These are phyloP conservation scores for Phaethon lepturus DNA, from an alignment of 2,113 vertebrate genomes.

Conservation along the genomic window DNA sequence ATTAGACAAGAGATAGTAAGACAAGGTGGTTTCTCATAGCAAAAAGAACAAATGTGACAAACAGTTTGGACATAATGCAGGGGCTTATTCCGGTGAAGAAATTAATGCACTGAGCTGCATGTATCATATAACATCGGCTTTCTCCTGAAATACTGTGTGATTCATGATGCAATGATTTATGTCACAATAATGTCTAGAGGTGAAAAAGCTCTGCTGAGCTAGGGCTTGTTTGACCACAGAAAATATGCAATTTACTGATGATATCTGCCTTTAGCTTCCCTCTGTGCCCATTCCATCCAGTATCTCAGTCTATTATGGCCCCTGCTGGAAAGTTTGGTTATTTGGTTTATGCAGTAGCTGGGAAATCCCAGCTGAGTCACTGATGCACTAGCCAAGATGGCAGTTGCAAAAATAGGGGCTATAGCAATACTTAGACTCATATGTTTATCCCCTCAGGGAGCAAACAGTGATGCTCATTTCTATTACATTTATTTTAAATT, in stretches of 20 bases:
- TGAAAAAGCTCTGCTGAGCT: conserved; percentile 16
- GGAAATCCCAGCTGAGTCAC: conserved; percentile 45
- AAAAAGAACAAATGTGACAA: not conserved
- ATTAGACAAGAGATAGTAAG: not conserved
- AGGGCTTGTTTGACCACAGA: conserved; percentile 8
- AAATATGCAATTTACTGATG: conserved; percentile 30
- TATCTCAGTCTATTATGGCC: not conserved
- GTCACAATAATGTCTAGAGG: not conserved
- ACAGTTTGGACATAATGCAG: not conserved
- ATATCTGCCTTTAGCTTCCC: conserved; percentile 34
- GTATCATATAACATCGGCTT: not conserved
- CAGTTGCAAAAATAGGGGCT: not conserved
- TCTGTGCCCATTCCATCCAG: not conserved
- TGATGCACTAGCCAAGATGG: not conserved
- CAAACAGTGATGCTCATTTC: not conserved
- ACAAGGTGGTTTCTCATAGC: not conserved
- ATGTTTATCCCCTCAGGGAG: not conserved
- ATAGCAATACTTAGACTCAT: not conserved
- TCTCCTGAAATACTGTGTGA: not conserved
- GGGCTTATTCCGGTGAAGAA: not conserved
- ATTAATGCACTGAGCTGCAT: not conserved
- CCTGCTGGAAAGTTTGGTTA: not conserved
- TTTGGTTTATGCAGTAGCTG: conserved; percentile 26
- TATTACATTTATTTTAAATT: not conserved
- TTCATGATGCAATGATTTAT: not conserved